phyloP scores from a whole-genome alignment of 2,888 invertebrate genomes.

The Drosophila cognata region DNA sequence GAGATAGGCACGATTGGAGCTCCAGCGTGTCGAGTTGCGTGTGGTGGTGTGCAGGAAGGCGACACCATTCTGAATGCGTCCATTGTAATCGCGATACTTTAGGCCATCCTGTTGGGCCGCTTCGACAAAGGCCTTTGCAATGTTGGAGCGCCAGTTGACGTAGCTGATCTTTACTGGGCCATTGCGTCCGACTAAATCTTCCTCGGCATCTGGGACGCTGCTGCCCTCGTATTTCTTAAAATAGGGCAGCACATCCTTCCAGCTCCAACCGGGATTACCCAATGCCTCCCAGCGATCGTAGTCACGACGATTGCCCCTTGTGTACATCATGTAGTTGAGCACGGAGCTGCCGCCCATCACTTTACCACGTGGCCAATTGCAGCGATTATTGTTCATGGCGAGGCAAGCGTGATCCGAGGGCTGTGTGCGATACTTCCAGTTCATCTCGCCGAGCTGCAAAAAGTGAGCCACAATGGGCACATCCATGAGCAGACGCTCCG shows the following conservation, averaged over 20 bases:
- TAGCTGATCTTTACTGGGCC: conserved; percentile 87
- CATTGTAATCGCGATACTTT: conserved; percentile 89
- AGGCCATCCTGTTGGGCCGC: conserved; percentile 88
- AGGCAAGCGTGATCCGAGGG: conserved; percentile 90
- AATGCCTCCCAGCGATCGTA: conserved; percentile 91
- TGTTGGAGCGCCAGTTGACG: conserved; percentile 86
- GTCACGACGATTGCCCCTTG: conserved; percentile 89
- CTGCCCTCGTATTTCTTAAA: conserved; percentile 92
- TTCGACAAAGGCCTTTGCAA: conserved; percentile 88
- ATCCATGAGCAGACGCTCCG: conserved; percentile 91
- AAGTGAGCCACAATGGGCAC: conserved; percentile 90
- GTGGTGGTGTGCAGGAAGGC: conserved; percentile 88
- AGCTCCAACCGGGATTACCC: conserved; percentile 91
- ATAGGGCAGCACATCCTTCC: conserved; percentile 89
- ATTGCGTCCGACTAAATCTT: conserved; percentile 86
- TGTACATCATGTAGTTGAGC: conserved; percentile 93
- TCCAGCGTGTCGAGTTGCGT: conserved; percentile 87
- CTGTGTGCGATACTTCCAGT: conserved; percentile 93
- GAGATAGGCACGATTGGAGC: conserved; percentile 88
- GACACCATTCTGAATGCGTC: conserved; percentile 87
- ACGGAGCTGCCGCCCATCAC: conserved; percentile 93
- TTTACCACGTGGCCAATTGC: conserved; percentile 93
- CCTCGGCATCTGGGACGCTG: conserved; percentile 86
- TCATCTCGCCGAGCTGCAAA: conserved; percentile 89
- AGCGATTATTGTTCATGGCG: conserved; percentile 90